Evolutionary conservation across 2,113 vertebrate genomes (phyloP).

Genomic region (Cromileptes altivelis): DNA sequence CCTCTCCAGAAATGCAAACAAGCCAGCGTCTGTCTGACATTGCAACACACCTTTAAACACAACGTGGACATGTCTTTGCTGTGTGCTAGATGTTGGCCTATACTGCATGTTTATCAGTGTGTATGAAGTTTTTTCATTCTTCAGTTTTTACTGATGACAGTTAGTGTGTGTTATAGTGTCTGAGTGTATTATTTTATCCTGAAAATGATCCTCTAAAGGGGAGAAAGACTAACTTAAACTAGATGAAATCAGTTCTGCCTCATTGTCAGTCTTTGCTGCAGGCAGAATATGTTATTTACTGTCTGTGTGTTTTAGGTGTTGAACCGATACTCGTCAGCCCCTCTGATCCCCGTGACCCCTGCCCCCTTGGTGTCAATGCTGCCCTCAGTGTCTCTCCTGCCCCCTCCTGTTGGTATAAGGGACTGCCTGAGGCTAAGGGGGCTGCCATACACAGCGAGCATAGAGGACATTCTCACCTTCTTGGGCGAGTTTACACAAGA

Average conservation of each 20-base stretch:
- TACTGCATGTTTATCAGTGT: not conserved
- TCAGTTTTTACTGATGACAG: not conserved
- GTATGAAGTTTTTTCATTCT: not conserved
- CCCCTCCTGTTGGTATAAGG: constrained; percentile 84
- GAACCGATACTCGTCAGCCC: constrained; percentile 93
- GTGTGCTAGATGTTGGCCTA: not conserved
- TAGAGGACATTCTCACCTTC: constrained; percentile 96
- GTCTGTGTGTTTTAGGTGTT: constrained; percentile 87
- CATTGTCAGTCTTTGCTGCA: constrained; percentile 1
- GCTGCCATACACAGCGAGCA: constrained; percentile 93
- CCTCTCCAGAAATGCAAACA: constrained; percentile 70
- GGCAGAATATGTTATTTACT: constrained; percentile 29
- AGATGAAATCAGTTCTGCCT: not conserved
- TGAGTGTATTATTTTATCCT: not conserved
- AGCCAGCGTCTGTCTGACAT: constrained; percentile 42
- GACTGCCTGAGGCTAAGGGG: constrained; percentile 94
- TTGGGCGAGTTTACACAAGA: constrained; percentile 94
- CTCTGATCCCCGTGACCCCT: constrained; percentile 90
- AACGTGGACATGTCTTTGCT: constrained; percentile 9
- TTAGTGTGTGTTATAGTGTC: not conserved
- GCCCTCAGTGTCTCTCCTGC: constrained; percentile 88
- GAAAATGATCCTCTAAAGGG: no score
- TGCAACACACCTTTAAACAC: constrained; percentile 30
- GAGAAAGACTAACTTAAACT: not conserved
- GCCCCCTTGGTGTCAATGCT: constrained; percentile 89